Conservation (phyloP, 2,113 vertebrate genomes). For the Rhombomys opimus region DNA sequence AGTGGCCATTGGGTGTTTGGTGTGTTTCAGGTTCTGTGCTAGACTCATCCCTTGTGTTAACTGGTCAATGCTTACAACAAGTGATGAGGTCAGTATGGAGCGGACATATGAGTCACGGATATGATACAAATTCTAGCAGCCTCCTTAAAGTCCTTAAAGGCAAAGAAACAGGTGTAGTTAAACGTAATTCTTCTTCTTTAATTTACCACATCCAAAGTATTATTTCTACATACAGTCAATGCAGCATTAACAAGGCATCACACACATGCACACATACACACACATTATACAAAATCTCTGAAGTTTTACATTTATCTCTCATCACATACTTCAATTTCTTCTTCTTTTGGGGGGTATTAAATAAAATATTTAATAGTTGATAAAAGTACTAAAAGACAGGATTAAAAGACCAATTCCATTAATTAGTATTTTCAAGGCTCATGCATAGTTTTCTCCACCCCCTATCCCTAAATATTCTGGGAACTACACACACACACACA, state of each 20-base stretch:
- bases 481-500: background rate
- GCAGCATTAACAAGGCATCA: background rate
- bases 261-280: background rate
- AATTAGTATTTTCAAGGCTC: background rate
- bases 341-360: background rate
- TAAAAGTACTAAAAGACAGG: background rate
- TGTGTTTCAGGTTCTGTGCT: background rate
- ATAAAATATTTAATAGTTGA: slow-evolving; percentile 42
- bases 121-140: background rate
- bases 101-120: background rate
- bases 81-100: background rate
- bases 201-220: background rate
- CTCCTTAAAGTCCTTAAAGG: background rate
- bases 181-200: background rate
- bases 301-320: background rate
- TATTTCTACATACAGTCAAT: background rate
- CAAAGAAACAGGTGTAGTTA: background rate
- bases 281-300: background rate
- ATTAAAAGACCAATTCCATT: background rate
- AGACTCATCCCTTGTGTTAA: background rate
- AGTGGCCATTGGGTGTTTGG: background rate
- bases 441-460: background rate
- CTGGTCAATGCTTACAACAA: background rate
- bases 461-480: background rate
- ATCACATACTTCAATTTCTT: background rate